Conservation (phyloP, 2,113 vertebrate genomes). For the Gopherus evgoodei region DNA sequence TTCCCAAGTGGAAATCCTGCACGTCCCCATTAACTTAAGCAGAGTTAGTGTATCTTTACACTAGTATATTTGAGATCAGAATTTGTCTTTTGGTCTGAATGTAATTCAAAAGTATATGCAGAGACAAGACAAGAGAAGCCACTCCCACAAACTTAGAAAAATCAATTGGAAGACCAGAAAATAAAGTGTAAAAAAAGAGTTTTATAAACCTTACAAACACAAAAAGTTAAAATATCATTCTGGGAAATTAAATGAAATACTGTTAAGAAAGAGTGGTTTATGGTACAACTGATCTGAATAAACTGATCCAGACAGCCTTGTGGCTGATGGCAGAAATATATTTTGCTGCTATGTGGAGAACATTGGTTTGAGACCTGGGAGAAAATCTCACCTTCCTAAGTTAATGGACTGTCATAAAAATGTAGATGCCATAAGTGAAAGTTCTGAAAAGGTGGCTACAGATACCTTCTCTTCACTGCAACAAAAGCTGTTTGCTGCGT, state of each 20-base stretch:
- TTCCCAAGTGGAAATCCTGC: neutral
- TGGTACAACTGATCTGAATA: neutral
- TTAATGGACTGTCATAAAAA: neutral
- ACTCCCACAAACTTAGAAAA: slow-evolving; percentile 38
- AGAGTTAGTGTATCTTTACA: neutral
- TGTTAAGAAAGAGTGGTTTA: neutral
- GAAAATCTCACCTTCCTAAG: neutral
- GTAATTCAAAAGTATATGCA: slow-evolving; percentile 19
- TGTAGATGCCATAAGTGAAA: neutral
- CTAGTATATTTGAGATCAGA: neutral
- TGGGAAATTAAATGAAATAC: neutral
- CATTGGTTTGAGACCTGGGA: neutral
- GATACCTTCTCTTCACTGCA: neutral
- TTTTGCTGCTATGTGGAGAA: neutral
- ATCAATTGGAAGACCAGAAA: slow-evolving; percentile 12
- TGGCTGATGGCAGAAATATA: rapidly evolving
- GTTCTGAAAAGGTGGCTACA: neutral
- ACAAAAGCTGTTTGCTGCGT: neutral
- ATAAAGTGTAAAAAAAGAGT: neutral
- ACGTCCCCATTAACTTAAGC: neutral
- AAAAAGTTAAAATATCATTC: slow-evolving; percentile 16
- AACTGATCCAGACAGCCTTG: neutral
- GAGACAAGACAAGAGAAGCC: neutral
- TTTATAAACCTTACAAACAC: neutral
- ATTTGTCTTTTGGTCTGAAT: slow-evolving; percentile 12